Evolutionary conservation across 2,888 invertebrate species (phyloP), one percentile per base, ranked within the genome.

Genomic region (Halictus quadricinctus): DNA sequence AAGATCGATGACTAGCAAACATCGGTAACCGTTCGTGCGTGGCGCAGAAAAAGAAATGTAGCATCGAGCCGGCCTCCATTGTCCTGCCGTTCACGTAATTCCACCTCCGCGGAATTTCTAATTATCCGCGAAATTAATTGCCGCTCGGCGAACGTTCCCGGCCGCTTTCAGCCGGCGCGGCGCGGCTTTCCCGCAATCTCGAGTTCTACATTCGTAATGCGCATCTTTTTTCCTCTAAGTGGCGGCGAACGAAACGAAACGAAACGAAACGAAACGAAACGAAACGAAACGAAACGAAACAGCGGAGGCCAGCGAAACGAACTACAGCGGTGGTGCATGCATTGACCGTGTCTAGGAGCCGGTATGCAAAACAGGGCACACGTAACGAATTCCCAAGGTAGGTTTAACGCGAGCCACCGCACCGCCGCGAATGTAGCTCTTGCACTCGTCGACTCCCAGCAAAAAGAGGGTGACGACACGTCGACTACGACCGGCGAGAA

Each of bases 51-150:
- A 36, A 69, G 41, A 69, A 69, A 21, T 12, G 69, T n/a, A 43
- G n/a, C 41, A 43, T 21, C 21, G n/a, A 69, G 69, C 36, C 58
- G 18, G 43, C 29, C 41, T 15, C 58, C 60, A 75, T 75, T 75
- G 60, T 60, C 18, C 60, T 78, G 70, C 77, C 77, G 70, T 78
- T 54, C 79, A 74, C 64, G 74, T 66, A 74, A 80, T 74, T 74
- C 74, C 66, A 36, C 36, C 43, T 13, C 58, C 41, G 58, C 29
- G 60, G 75, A 83, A 83, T 83, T 83, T 80, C 81, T 72, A 83
- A 80, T 76, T 76, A 76, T 50, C 81, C 75, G 54, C 64, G 81
- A 75, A 76, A 83, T 83, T 72, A 81, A 82, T 80, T 60, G 72
- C 70, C 48, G 25, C n/a, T 29, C 70, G 25, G 69, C 69, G 36